Evolutionary conservation across 2,797 vertebrate genomes (phyloP), one percentile per base, ranked within the genome.

Genomic region (Betta splendens): DNA sequence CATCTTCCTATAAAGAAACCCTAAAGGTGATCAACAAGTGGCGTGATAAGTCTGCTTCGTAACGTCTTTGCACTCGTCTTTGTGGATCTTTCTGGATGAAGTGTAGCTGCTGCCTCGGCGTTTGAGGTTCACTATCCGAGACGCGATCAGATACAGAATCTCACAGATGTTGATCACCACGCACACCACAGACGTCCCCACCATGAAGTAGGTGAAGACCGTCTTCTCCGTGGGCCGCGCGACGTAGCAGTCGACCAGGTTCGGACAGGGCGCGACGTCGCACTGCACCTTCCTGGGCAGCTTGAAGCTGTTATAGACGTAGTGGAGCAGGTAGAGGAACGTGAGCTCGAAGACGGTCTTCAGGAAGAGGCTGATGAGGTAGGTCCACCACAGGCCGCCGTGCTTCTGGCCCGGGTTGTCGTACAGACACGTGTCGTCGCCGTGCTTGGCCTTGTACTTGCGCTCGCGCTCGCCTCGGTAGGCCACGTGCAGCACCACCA

Each of bases 201-300:
- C 95, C 96, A 98, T 98, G 79, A 98, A 96, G 80, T 96, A 98
- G 20, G 94, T 94, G 85, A 98, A 97, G 57, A 97, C 32, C 5
- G 89, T 95, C 70, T 98, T 98, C 88, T 98, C 95, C 0, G 95
- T 98, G 17, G 96, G 96, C 38, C 94, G 89, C 12, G 94, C 83
- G 0, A 98, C 92, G 80, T 94, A 98, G 85, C 96, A 98, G 80
- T 96, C 92, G 29, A 98, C 94, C 0, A 67, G 49, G 47, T 96
- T 94, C 64, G 95, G 95, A 63, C 95, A 98, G 20, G 96, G 96
- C 0, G 60, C 74, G 39, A 93, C 35, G 0, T 87, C 79, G 31
- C 96, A 97, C 56, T 94, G 90, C 52, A 98, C 94, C 18, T 94
- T 89, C 55, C 91, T 88, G 0, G 95, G 95, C 78, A 98, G 80